A percentile compares a stretch with the other conserved stretches of the same genome.
Conservation (phyloP, 2,888 invertebrate genomes). For the Plemyria rubiginata region DNA sequence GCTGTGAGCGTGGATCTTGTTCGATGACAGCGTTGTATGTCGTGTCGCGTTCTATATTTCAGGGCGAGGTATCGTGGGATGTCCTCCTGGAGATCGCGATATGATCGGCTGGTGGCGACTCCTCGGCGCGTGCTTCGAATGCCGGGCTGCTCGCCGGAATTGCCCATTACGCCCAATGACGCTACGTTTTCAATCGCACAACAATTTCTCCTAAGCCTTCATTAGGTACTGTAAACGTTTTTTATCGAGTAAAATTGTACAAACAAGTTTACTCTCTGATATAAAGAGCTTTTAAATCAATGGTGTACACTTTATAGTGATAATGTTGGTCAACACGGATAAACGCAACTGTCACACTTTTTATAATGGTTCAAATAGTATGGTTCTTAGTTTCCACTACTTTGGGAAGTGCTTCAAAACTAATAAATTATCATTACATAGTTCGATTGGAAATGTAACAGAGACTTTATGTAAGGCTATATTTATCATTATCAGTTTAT, state of each 20-base stretch:
- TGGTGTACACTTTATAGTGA: slow-evolving; percentile 44
- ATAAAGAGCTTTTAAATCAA: slow-evolving; percentile 58
- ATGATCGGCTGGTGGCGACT: slow-evolving; percentile 71
- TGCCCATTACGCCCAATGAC: slow-evolving; percentile 81
- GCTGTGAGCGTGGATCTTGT: slow-evolving; percentile 49
- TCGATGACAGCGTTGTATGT: slow-evolving; percentile 58
- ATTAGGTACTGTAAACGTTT: slow-evolving; percentile 72
- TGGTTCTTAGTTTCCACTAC: background rate
- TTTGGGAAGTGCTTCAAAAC: slow-evolving; percentile 5
- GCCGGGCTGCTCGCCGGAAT: slow-evolving; percentile 65
- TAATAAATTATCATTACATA: background rate
- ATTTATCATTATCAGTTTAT: slow-evolving; percentile 39
- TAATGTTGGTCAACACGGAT: slow-evolving; percentile 25
- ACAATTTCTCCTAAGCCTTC: slow-evolving; percentile 68
- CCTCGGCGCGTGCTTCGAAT: slow-evolving; percentile 80
- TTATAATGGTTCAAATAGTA: slow-evolving; percentile 29
- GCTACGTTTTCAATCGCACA: slow-evolving; percentile 67
- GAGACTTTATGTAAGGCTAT: slow-evolving; percentile 8
- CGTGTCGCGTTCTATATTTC: slow-evolving; percentile 45
- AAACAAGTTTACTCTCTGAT: slow-evolving; percentile 61
- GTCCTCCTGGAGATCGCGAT: slow-evolving; percentile 75
- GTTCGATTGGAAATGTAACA: slow-evolving; percentile 1
- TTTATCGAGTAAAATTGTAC: slow-evolving; percentile 70
- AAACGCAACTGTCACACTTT: slow-evolving; percentile 45
- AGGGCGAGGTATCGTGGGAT: slow-evolving; percentile 52